Base-by-base conservation (phyloP, 2,888 invertebrate species). In the Eugnorisma glareosa region DNA sequence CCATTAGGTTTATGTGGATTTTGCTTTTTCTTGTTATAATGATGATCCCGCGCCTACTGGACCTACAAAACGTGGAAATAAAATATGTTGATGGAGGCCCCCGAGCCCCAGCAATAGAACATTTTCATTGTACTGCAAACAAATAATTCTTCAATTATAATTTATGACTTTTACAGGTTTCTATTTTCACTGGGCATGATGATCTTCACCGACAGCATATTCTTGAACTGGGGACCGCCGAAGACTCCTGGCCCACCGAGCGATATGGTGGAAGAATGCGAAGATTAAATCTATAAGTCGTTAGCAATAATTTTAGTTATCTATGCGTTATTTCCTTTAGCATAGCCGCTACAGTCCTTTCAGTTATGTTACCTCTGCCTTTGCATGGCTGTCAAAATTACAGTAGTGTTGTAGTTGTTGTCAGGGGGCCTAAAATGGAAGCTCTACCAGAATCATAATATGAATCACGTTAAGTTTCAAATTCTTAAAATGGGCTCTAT, bases 241-340 rank as follows among this genome's bases (percentile, higher is more conserved):
- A 82, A 83, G 28, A 91, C 93, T 74, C 96, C 96, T 0, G 94
- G 92, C 6, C 95, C 96, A 2, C 96, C 96, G 13, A 94, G 93
- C 83, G 96, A 96, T 82, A 92, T 94, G 93, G 92, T 94, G 0
- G 94, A 94, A 40, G 95, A 96, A 63, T 96, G 96, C 74, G 94
- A 94, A 3, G 95, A 75, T 0, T 73, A 72, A 54, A 28, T 70
- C 24, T 28, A 15, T 45, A 66, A 54, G 18, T 13, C 15, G 43
- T 63, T 74, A 71, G 28, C 66, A 81, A 66, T 76, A 35, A 80
- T 74, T 57, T 40, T 64, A 64, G 15, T 48, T n/a, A 8, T 18
- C 57, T 59, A 68, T 51, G 48, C 11, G 11, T 45, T 57, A 11
- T 82, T 57, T 76, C 21, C 2, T 69, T 54, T 43, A 54, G 45